These are phyloP conservation scores for Invenusta paracnida DNA, from an alignment of 2,888 invertebrate species.

Conservation along the genomic window DNA sequence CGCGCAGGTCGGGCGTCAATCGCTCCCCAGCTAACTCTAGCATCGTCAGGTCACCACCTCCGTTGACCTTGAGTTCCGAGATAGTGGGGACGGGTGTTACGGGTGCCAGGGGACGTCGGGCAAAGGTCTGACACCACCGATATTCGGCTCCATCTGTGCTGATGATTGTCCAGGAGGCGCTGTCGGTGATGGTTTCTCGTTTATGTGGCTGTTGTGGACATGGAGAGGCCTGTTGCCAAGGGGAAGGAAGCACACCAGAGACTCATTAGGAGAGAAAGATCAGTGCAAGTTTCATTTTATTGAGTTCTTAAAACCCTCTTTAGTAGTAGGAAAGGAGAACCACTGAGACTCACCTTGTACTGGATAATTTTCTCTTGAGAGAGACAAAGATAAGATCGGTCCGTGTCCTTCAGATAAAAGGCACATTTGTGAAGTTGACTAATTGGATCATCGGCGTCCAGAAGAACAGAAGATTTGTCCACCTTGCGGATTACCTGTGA, in stretches of 20 bases:
- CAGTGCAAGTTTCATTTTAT: neutral
- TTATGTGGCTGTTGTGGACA: slow-evolving; percentile 86
- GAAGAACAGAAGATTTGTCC: slow-evolving; percentile 93
- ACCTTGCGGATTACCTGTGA: slow-evolving; percentile 67
- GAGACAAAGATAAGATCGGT: slow-evolving; percentile 93
- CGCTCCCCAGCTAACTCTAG: slow-evolving; percentile 90
- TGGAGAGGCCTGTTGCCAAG: slow-evolving; percentile 87
- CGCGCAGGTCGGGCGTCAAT: slow-evolving; percentile 83
- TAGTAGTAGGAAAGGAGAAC: neutral
- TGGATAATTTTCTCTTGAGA: slow-evolving; percentile 98
- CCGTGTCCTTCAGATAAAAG: slow-evolving; percentile 99
- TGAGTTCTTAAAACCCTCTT: neutral
- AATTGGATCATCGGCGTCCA: slow-evolving; percentile 97
- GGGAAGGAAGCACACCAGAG: slow-evolving; percentile 48
- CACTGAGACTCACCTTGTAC: slow-evolving; percentile 91
- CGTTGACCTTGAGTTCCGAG: slow-evolving; percentile 71
- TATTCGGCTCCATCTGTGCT: slow-evolving; percentile 99
- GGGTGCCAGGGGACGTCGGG: slow-evolving; percentile 65
- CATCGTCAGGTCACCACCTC: slow-evolving; percentile 96
- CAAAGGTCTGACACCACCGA: slow-evolving; percentile 79
- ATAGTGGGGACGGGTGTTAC: slow-evolving; percentile 96
- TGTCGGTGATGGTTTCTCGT: slow-evolving; percentile 99
- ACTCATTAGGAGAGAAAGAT: neutral
- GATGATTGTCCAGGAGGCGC: slow-evolving; percentile 99
- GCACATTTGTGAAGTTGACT: slow-evolving; percentile 98